phyloP scores from a whole-genome alignment of 2,113 vertebrate genomes.

The Hypocryptadius cinnamomeus region DNA sequence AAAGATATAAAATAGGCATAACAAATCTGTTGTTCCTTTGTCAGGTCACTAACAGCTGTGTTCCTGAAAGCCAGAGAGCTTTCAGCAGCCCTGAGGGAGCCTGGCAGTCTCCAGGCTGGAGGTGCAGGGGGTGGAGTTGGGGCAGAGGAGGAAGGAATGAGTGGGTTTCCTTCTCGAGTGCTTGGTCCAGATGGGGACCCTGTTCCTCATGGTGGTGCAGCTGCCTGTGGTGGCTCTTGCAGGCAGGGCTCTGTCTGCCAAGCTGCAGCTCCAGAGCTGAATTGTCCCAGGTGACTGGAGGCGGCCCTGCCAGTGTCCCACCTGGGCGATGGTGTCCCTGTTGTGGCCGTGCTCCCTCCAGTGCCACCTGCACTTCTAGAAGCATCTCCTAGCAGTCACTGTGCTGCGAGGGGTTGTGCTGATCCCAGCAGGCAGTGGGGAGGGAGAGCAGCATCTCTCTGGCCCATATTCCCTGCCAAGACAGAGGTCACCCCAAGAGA shows the following conservation, averaged over 20 bases:
- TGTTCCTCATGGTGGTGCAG: background rate
- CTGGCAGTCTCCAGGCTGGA: background rate
- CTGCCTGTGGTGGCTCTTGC: background rate
- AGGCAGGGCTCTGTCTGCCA: background rate
- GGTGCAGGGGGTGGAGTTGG: background rate
- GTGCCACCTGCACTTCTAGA: background rate
- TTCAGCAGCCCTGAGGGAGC: background rate
- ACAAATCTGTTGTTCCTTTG: background rate
- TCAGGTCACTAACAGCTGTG: background rate
- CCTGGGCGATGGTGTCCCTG: background rate
- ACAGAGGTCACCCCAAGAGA: background rate
- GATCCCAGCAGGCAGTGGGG: background rate
- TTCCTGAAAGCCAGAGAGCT: background rate
- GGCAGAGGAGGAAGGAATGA: background rate
- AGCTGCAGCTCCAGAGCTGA: background rate
- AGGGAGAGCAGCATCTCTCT: background rate
- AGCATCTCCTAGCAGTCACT: background rate
- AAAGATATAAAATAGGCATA: background rate
- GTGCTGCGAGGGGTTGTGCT: fast-evolving
- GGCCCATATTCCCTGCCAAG: fast-evolving
- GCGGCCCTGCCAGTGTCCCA: background rate
- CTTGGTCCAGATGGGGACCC: fast-evolving
- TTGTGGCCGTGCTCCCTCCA: background rate
- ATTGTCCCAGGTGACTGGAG: background rate
- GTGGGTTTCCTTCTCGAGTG: fast-evolving